These are phyloP conservation scores for Eucidaris tribuloides DNA, from an alignment of 35 echinoderm and acorn worm species.

Conservation along the genomic window DNA sequence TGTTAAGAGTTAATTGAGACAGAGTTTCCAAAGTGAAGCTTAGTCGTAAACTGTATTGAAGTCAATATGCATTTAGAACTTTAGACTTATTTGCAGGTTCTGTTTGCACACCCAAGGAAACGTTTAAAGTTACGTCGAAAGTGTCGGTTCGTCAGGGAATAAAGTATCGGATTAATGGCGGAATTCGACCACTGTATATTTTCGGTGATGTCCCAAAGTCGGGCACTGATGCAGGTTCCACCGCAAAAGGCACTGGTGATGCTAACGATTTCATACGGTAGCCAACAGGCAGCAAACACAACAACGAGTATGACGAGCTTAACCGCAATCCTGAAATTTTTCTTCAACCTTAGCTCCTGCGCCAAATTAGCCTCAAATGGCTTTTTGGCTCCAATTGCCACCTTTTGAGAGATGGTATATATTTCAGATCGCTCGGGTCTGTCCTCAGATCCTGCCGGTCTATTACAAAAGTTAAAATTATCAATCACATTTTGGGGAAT, in stretches of 20 bases:
- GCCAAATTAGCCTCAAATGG: background rate
- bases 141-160: slow-evolving; percentile 11
- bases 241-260: background rate
- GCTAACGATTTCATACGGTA: slow-evolving; percentile 25
- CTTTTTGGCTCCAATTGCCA: background rate
- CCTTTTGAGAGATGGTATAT: background rate
- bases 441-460: background rate
- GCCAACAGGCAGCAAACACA: slow-evolving; percentile 29
- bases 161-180: slow-evolving; percentile 22
- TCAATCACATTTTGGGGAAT: too few species aligned
- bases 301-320: slow-evolving; percentile 29
- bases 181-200: slow-evolving; percentile 11
- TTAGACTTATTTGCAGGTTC: too few species aligned
- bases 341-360: background rate
- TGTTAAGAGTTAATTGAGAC: too few species aligned
- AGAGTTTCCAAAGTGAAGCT: too few species aligned
- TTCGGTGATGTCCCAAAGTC: background rate
- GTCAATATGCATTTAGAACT: too few species aligned
- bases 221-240: background rate
- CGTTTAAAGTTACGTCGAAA: background rate
- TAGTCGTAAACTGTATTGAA: too few species aligned
- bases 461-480: background rate
- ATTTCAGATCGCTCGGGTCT: background rate
- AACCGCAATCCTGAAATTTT: slow-evolving; percentile 12
- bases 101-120: background rate